Conservation (phyloP, 2,113 vertebrate species). For the Mugil cephalus region DNA sequence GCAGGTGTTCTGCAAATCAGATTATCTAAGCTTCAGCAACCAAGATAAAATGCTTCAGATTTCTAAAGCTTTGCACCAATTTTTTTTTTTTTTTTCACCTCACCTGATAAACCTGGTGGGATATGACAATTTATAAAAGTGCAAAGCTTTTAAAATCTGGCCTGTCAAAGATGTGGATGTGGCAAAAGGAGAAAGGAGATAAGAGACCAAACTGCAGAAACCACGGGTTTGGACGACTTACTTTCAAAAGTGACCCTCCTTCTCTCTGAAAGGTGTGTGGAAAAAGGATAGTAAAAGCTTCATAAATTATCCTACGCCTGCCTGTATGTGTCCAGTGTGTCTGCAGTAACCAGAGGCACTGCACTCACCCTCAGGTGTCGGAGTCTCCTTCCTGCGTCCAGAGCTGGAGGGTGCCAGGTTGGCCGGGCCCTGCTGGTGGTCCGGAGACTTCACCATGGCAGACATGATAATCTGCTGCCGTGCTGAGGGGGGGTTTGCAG, state of each 20-base stretch:
- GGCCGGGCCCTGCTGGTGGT: conserved; percentile 93
- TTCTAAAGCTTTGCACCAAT: conserved; percentile 81
- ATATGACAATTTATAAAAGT: conserved; percentile 56
- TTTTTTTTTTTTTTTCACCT: conserved; percentile 31
- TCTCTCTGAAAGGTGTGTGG: conserved; percentile 83
- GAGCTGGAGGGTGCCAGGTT: conserved; percentile 90
- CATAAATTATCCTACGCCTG: conserved; percentile 34
- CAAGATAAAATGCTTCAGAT: conserved; percentile 77
- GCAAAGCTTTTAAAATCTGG: conserved; percentile 83
- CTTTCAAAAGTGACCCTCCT: conserved; percentile 87
- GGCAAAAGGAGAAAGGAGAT: conserved; percentile 56
- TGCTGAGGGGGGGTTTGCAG: conserved; percentile 88
- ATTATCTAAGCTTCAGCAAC: conserved; percentile 62
- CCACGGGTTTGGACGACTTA: conserved; percentile 77
- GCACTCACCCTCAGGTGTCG: conserved; percentile 92
- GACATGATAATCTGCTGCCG: conserved; percentile 98
- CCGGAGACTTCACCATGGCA: conserved; percentile 94
- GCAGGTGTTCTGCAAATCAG: conserved; percentile 55
- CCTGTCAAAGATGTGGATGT: conserved; percentile 65
- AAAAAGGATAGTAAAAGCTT: conserved; percentile 71
- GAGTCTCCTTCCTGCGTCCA: conserved; percentile 93
- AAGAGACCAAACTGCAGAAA: conserved; percentile 65
- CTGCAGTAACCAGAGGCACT: neutral
- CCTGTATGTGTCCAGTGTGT: conserved; percentile 12
- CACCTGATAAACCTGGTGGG: conserved; percentile 32